Evolutionary conservation across 30 jellyfish, hydroid and myxozoan genomes (phyloP), one percentile per base, ranked within the genome.

Genomic region (Haliclystus octoradiatus): DNA sequence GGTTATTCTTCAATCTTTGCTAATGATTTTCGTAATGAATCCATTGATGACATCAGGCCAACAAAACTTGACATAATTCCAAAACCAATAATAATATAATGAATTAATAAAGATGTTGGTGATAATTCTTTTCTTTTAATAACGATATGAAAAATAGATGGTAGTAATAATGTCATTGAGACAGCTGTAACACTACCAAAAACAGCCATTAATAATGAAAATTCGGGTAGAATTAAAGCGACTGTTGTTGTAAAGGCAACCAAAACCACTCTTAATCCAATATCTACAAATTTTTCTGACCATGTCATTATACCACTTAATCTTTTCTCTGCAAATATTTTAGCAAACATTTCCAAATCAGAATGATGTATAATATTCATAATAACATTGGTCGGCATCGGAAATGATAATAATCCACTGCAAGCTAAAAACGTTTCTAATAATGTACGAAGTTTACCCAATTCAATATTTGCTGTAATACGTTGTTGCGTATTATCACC

Each of bases 121-220:
- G 57, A 40, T 19, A 40, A 40, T 9, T 40, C 14, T 5, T 19
- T 9, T 40, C 57, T 9, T 40, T 40, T 40, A 19, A 40, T 40
- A 9, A 40, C 57, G 57, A 19, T 40, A 31, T 63, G 68, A 68
- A 83, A 83, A n/a, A 66, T 66, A 46, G 72, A 40, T 1, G 95
- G 95, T 31, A 83, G 75, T 0, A 83, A 26, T 4, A 83, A 30
- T 1, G 72, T 84, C 62, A 83, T 50, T 33, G 82, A 53, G 0
- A 83, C 81, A 12, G 95, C 95, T 0, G 95, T 83, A 30, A 75
- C 84, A 46, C 95, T 83, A 2, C 95, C 95, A 69, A 74, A 83
- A 49, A 83, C 74, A 14, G 95, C 95, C 95, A 83, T 83, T 28
- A 83, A 77, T 14, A 83, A 76, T 1, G 95, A 83, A 71, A 83